Conservation (phyloP, 2,113 vertebrate genomes). For the Todiramphus chloris region DNA sequence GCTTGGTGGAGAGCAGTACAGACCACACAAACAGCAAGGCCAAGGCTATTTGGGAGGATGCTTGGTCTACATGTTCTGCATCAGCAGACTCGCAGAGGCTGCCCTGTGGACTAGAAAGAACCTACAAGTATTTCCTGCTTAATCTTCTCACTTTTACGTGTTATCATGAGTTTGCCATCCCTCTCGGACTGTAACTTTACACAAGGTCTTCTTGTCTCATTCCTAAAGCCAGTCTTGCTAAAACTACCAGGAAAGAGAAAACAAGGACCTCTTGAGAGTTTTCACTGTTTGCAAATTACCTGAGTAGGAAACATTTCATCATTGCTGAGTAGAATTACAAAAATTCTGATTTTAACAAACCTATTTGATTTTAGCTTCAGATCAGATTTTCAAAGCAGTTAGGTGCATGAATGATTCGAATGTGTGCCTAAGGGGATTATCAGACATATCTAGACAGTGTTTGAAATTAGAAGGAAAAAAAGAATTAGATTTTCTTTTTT, state of each 20-base stretch:
- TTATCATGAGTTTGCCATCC: background rate
- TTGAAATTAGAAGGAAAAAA: background rate
- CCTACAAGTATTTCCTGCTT: background rate
- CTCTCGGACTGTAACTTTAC: background rate
- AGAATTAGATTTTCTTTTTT: background rate
- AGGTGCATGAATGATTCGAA: background rate
- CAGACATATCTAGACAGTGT: background rate
- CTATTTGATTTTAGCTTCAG: background rate
- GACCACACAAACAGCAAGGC: background rate
- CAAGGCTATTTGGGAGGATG: background rate
- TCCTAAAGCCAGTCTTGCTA: background rate
- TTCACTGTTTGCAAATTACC: background rate
- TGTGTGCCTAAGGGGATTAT: background rate
- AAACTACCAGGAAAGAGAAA: background rate
- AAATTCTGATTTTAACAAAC: background rate
- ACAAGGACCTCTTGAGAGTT: background rate
- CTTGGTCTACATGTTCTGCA: accelerated
- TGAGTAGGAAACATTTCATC: background rate
- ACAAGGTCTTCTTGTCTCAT: background rate
- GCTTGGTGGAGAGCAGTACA: background rate
- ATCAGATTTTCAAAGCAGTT: background rate
- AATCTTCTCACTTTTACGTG: background rate
- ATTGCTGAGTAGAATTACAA: background rate
- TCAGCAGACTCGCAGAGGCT: background rate
- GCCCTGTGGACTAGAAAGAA: background rate